Base-by-base conservation (phyloP, 2,888 invertebrate genomes). In the Cartodere bifasciata region DNA sequence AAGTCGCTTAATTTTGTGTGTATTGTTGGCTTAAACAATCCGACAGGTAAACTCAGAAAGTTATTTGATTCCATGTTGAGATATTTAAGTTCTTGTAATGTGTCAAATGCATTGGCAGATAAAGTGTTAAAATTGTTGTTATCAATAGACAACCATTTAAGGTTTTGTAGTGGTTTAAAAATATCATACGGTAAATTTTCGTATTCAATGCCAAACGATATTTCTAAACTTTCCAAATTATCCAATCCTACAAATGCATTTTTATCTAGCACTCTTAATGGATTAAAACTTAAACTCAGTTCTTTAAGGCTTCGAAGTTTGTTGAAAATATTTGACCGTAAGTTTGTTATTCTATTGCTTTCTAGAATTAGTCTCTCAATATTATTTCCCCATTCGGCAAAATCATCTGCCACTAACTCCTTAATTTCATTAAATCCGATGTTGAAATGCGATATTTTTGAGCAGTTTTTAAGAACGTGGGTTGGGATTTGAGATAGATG, bases 261-360 rank as follows among this genome's bases (percentile, higher is more conserved):
- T 14, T 76, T 72, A 52, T 86, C 82, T 43, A 92, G 72, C 49
- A 80, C 77, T 46, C 77, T 75, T 40, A 94, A 70, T 50, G 84
- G 80, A 60, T 94, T 94, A 60, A 91, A 88, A 53, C 90, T 90
- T 42, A 94, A 64, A 61, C 85, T 86, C 41, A 94, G 72, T 60
- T 91, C 90, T 49, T 81, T 80, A 43, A 94, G 68, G 43, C 80
- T 73, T 40, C 73, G 73, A 29, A 82, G 68, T 22, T 76, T 75
- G 35, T 71, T 68, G 56, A 88, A 83, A 42, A 81, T 72, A 48
- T 74, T 73, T 41, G 72, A 67, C 50, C 72, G 73, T 44, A 79
- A 64, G 55, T 70, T 75, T 17, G 80, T 78, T 42, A 90, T 75
- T 55, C 81, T 74, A 56, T 90, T 90, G 61, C 87, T 88, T 39